Evolutionary conservation across 2,888 invertebrate species (phyloP).

Genomic region (Tenthredo amoena): DNA sequence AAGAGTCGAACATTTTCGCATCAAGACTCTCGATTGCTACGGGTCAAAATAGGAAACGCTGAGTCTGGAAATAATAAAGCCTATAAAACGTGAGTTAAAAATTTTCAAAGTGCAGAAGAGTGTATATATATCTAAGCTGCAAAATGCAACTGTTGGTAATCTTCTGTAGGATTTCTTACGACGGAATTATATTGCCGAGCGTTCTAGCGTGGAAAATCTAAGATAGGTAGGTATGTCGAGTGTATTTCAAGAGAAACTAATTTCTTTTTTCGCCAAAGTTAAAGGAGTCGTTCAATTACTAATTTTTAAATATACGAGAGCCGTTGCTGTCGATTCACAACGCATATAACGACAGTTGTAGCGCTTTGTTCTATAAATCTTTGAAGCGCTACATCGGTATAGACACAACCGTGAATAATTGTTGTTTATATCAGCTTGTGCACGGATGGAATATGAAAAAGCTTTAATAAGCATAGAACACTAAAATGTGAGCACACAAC

Average conservation of each 20-base stretch:
- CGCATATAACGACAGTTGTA: background rate
- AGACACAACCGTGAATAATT: background rate
- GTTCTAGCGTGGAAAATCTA: conserved; percentile 25
- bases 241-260: background rate
- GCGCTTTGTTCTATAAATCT: conserved; percentile 10
- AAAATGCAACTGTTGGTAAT: conserved; percentile 23
- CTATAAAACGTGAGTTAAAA: background rate
- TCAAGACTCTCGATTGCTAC: background rate
- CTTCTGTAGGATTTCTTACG: background rate
- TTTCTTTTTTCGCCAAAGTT: background rate
- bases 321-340: conserved; percentile 6
- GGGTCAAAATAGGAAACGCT: background rate
- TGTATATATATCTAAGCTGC: background rate
- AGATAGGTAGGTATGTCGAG: background rate
- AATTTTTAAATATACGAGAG: background rate
- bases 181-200: conserved; percentile 9
- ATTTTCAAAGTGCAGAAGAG: background rate
- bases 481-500: conserved; percentile 52
- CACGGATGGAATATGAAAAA: conserved; percentile 16
- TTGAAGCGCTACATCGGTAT: background rate
- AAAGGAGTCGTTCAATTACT: background rate
- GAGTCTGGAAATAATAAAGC: background rate
- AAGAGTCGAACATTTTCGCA: background rate
- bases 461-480: conserved; percentile 44
- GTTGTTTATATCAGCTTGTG: background rate